These are phyloP conservation scores for Siniperca undulata DNA, from an alignment of 2,797 vertebrate species.

Conservation along the genomic window DNA sequence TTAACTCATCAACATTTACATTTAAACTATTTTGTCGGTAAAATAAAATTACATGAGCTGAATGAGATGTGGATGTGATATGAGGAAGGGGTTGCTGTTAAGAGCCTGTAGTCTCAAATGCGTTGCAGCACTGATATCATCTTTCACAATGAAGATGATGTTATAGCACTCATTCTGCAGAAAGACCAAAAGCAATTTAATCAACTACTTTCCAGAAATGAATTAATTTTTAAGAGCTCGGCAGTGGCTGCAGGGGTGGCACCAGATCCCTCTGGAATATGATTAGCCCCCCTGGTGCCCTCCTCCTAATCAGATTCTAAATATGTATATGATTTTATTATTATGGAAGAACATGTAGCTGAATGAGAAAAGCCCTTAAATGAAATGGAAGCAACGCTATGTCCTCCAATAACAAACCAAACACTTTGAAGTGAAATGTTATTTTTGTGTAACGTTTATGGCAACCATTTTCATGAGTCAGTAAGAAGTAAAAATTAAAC, in stretches of 20 bases:
- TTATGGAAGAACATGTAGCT: neutral
- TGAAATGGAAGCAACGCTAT: neutral
- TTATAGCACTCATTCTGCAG: constrained; percentile 12
- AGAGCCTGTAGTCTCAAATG: constrained; percentile 29
- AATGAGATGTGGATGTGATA: constrained; percentile 21
- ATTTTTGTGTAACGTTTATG: neutral
- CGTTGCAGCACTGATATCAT: constrained; percentile 41
- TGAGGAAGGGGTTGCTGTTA: constrained; percentile 9
- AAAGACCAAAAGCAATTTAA: constrained; percentile 42
- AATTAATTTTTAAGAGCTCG: constrained; percentile 47
- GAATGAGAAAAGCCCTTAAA: constrained; percentile 12
- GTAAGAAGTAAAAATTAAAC: neutral
- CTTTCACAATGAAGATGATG: constrained; percentile 41
- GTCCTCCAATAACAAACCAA: neutral
- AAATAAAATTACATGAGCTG: neutral
- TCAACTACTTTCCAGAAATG: constrained; percentile 33
- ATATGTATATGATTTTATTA: neutral
- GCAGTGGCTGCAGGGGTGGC: constrained; percentile 13
- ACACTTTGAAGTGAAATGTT: neutral
- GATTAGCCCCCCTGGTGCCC: constrained; percentile 14
- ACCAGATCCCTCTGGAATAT: constrained; percentile 11
- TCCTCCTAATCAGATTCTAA: constrained; percentile 11
- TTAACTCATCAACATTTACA: neutral
- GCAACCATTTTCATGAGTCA: neutral
- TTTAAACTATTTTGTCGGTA: constrained; percentile 4